Conservation (phyloP, 30 jellyfish, hydroid and myxozoan genomes). For the Cassiopea xamachana region DNA sequence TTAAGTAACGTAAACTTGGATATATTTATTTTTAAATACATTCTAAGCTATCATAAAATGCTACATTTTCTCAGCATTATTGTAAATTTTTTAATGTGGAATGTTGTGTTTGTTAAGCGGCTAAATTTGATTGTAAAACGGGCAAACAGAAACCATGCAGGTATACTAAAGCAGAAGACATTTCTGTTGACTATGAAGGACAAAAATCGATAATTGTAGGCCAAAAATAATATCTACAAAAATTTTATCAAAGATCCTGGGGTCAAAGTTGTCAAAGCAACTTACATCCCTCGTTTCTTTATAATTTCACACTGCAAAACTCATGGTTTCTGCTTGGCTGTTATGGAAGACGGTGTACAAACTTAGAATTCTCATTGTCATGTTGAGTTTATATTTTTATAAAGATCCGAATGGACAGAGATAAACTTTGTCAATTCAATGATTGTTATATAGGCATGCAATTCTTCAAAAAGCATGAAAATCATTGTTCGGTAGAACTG, state of each 20-base stretch:
- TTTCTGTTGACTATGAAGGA: too few relatives aligned
- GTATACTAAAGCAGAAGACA: neutral
- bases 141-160: neutral
- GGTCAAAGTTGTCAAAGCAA: neutral
- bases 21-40: conserved; percentile 56
- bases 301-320: too few relatives aligned
- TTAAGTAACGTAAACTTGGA: conserved; percentile 34
- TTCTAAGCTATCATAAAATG: conserved; percentile 55
- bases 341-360: conserved; percentile 56
- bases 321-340: conserved; percentile 24
- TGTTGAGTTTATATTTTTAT: conserved; percentile 74
- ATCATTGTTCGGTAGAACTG: conserved; percentile 66
- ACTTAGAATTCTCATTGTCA: conserved; percentile 62
- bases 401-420: conserved; percentile 56
- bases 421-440: conserved; percentile 53
- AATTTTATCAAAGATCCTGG: neutral
- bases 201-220: neutral
- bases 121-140: conserved; percentile 13
- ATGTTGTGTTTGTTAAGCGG: conserved; percentile 65
- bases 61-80: conserved; percentile 57
- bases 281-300: too few relatives aligned
- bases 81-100: conserved; percentile 60
- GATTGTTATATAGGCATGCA: conserved; percentile 57
- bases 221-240: neutral
- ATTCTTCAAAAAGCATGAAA: conserved; percentile 58